Evolutionary conservation across 2,888 invertebrate species (phyloP).

Genomic region (Ochlodes sylvanus): DNA sequence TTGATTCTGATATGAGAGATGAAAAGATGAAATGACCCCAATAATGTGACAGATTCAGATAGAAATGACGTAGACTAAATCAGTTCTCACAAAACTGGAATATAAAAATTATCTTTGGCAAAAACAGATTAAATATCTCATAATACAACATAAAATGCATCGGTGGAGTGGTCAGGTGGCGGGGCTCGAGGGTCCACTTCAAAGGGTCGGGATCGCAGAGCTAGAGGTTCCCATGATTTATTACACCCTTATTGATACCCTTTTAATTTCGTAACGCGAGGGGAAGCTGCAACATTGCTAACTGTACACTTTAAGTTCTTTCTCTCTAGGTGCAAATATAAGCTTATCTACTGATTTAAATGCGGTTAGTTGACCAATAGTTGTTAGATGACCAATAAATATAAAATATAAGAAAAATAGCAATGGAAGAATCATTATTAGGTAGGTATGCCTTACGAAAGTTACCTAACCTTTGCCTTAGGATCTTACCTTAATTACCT

Average conservation of each 20-base stretch:
- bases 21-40: no score
- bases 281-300: constrained; percentile 14
- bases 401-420: neutral
- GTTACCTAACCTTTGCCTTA: no score
- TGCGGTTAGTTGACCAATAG: no score
- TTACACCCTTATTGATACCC: constrained; percentile 70
- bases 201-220: constrained; percentile 68
- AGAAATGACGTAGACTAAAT: neutral
- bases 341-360: neutral
- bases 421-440: no score
- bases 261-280: constrained; percentile 65
- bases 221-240: constrained; percentile 76
- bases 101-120: neutral
- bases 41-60: neutral
- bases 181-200: constrained; percentile 58
- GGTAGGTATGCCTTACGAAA: no score
- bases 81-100: neutral
- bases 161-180: constrained; percentile 69
- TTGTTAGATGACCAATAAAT: neutral
- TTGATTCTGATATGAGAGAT: no score
- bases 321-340: neutral
- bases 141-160: constrained; percentile 46
- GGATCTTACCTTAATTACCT: no score
- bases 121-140: constrained; percentile 9
- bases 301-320: constrained; percentile 7